Evolutionary conservation across 2,113 vertebrate genomes (phyloP), one percentile per base, ranked within the genome.

Genomic region (Vanacampus margaritifer): DNA sequence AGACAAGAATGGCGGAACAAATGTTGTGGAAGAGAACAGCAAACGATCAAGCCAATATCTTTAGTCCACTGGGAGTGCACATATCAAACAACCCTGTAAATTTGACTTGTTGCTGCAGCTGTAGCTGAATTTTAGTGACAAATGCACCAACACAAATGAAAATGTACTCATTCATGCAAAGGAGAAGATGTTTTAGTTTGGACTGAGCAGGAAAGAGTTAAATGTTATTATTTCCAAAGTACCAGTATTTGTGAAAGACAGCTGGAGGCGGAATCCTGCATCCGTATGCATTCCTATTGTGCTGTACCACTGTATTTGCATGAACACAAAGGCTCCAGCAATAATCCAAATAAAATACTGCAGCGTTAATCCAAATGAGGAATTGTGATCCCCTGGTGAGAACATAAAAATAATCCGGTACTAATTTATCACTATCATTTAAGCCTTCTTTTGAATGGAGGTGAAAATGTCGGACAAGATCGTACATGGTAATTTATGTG

Each of bases 21-120:
- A 87, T 82, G 85, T 80, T 80, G 88, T 85, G 82, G 89, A 90
- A 84, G 84, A 89, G 83, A 84, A 80, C 69, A 75, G 61, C 73
- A 73, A 62, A 72, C 69, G 64, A 68, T 59, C 56, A 70, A 78
- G 72, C 65, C 73, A 76, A 84, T 73, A 35, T 48, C 65, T 65
- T 66, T 57, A 76, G 68, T 68, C 68, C 61, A 32, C 69, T 71
- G 36, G 63, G 76, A 46, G 66, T 74, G 46, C 66, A 69, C 78
- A 83, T 80, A 79, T 80, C 78, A 75, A 41, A 81, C 19, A 51
- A 69, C 61, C 69, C 62, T 63, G 21, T 24, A 68, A 63, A 35
- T 19, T 75, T 48, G 69, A 58, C 75, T 59, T 23, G 60, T 43
- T 43, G 37, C 59, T 80, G 68, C 59, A 65, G 58, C 72, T 73